Conservation (phyloP, 2,113 vertebrate genomes). For the Suricata suricatta region DNA sequence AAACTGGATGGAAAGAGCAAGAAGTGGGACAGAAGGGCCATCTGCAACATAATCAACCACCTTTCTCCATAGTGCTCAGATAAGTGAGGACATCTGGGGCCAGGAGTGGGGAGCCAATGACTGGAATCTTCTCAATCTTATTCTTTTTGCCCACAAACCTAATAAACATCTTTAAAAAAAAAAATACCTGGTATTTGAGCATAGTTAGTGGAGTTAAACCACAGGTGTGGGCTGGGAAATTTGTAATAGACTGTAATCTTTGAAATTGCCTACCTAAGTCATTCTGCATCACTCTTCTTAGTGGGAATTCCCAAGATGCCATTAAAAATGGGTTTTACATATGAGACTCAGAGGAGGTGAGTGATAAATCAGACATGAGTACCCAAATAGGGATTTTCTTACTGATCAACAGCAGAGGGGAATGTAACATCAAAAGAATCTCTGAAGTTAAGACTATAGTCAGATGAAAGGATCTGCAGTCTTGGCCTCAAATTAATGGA, state of each 20-base stretch:
- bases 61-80: not conserved
- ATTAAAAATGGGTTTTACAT: conserved; percentile 27
- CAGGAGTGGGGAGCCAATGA: not conserved
- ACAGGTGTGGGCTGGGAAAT: not conserved
- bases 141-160: not conserved
- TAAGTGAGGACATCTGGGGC: not conserved
- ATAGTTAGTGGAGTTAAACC: not conserved
- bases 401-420: not conserved
- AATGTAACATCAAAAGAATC: not conserved
- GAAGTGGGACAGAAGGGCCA: not conserved
- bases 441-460: not conserved
- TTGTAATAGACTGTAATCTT: not conserved
- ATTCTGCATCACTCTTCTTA: not conserved
- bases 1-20: not conserved
- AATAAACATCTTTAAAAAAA: not conserved
- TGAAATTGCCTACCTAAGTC: not conserved
- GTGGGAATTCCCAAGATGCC: not conserved
- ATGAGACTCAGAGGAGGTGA: not conserved
- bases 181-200: not conserved
- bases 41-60: not conserved
- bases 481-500: not conserved
- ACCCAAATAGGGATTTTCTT: not conserved
- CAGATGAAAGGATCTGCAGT: not conserved
- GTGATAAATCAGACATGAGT: not conserved
- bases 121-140: not conserved